Base-by-base conservation (phyloP, 2,888 invertebrate species). In the Allygus modestus region DNA sequence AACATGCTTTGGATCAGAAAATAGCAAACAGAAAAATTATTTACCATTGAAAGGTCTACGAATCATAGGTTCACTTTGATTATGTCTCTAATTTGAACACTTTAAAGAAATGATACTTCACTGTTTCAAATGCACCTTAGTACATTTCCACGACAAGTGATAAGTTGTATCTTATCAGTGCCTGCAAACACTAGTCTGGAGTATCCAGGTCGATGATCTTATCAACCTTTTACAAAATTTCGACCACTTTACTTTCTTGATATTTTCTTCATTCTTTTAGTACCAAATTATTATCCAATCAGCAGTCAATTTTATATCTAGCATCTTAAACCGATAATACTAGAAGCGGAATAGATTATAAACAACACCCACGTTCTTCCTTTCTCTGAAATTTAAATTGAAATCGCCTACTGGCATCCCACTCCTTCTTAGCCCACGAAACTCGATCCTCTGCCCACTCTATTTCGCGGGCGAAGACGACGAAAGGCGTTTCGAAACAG, bases 381-480 rank as follows among this genome's bases (percentile, higher is more conserved):
- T 15, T 15, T 31, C 65, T 58, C 65, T 65, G 0, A 65, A 58
- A 65, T 65, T 28, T 31, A 65, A 28, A 65, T 65, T 65, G 65
- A 65, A 65, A 28, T 65, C 65, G 65, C 65, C 65, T 28, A 65
- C 65, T 17, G 7, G 1, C 31, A 31, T 15, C 65, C 31, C 65
- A 31, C 28, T 12, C 28, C 28, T 26, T 12, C 54, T 20, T 1
- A 54, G 31, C 65, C 65, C 65, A 65, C 65, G 65, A 31, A 65
- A 28, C 28, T 12, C 17, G 11, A 31, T 20, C 65, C 65, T 2
- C 65, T 1, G 31, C 65, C 28, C 15, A 54, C 54, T 5, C 37
- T 4, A 37, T 37, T 37, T 37, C 37, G 37, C 37, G 37, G 11
- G 2, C 51, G 51, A 51, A 11, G 23, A 20, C 54, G 54, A 23